phyloP scores from a whole-genome alignment of 2,113 vertebrate species.

The Apaloderma vittatum region DNA sequence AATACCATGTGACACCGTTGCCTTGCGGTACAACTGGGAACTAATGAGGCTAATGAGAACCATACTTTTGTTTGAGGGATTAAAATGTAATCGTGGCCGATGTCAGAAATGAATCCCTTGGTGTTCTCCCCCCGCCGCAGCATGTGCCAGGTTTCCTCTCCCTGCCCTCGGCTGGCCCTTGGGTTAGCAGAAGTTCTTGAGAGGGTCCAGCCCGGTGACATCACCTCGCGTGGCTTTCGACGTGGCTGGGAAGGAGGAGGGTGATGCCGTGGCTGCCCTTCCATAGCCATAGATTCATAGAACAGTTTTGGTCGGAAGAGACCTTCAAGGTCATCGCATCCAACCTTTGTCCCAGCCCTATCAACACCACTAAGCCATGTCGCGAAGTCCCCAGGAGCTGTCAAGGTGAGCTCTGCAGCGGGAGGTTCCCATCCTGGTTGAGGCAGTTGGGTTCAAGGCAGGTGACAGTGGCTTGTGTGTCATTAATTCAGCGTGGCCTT shows the following conservation, averaged over 20 bases:
- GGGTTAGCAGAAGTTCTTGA: background rate
- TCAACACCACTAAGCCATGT: no score
- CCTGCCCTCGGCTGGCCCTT: background rate
- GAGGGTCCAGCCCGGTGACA: background rate
- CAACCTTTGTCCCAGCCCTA: no score
- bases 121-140: background rate
- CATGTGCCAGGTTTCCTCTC: background rate
- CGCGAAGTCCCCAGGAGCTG: background rate
- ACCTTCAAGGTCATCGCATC: no score
- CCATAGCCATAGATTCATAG: background rate
- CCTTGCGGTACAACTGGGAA: conserved; percentile 45
- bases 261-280: fast-evolving
- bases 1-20: conserved; percentile 67
- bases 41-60: conserved; percentile 56
- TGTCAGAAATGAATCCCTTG: conserved; percentile 31
- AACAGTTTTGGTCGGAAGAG: no score
- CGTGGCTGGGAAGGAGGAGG: background rate
- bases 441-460: background rate
- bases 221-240: fast-evolving
- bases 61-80: conserved; percentile 13
- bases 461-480: background rate
- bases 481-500: background rate
- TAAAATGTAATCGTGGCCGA: background rate
- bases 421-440: background rate
- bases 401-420: fast-evolving